Percentiles rank a stretch among this genome's conserved stretches.
These are phyloP conservation scores for Diploscapter pachys DNA, from an alignment of 1,140 invertebrate genomes.

Conservation along the genomic window DNA sequence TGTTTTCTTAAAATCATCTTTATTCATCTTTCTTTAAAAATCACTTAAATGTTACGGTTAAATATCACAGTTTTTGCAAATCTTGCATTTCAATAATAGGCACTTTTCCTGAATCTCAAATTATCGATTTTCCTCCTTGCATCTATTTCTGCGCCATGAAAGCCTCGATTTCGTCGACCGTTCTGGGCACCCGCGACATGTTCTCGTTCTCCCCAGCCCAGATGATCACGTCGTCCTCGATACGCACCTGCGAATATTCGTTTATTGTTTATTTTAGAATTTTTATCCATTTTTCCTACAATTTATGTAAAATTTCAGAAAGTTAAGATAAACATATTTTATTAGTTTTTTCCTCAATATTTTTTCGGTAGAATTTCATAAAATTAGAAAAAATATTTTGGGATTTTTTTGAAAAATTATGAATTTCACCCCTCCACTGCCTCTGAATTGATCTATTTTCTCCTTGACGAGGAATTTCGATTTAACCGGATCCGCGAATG, in stretches of 20 bases:
- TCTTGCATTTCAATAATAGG: too few relatives aligned
- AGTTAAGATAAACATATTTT: background rate
- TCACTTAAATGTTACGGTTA: too few relatives aligned
- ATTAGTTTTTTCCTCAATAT: too few relatives aligned
- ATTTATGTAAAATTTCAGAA: background rate
- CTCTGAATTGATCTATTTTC: conserved; percentile 72
- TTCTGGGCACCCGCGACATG: conserved; percentile 28
- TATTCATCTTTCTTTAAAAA: too few relatives aligned
- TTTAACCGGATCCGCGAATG: conserved; percentile 61
- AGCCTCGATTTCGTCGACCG: conserved; percentile 37
- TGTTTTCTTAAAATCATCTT: too few relatives aligned
- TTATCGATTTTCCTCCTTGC: too few relatives aligned
- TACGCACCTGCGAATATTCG: conserved; percentile 63
- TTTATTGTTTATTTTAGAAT: too few relatives aligned
- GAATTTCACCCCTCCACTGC: conserved; percentile 76
- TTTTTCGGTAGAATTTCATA: too few relatives aligned
- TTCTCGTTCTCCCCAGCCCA: conserved; percentile 77
- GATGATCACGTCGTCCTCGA: conserved; percentile 90
- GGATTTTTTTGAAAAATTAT: too few relatives aligned
- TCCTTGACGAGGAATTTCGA: conserved; percentile 74
- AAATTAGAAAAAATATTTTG: background rate
- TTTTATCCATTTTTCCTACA: too few relatives aligned
- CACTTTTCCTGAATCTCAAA: too few relatives aligned
- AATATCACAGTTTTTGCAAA: too few relatives aligned
- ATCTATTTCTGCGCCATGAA: conserved; percentile 26